These are phyloP conservation scores for Xiphorhynchus elegans DNA, from an alignment of 2,113 vertebrate species.

Conservation along the genomic window DNA sequence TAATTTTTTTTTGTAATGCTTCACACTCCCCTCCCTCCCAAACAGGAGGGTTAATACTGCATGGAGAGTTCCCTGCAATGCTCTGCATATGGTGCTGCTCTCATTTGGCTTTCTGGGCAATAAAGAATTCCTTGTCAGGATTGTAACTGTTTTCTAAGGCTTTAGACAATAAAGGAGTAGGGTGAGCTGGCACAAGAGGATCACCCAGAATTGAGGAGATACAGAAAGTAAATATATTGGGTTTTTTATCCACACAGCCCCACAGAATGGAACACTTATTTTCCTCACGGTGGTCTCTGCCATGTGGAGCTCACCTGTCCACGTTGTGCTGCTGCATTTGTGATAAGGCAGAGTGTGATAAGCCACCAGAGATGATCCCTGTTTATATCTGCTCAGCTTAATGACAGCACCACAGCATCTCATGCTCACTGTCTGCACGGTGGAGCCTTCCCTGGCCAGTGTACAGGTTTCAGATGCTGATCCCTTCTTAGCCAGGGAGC, in stretches of 20 bases:
- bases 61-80: not conserved
- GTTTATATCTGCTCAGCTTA: not conserved
- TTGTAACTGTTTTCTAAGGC: not conserved
- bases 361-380: not conserved
- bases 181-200: not conserved
- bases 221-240: not conserved
- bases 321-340: accelerated
- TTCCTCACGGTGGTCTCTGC: not conserved
- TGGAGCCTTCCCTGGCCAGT: not conserved
- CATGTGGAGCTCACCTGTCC: not conserved
- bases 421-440: not conserved
- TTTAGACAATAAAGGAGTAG: not conserved
- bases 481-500: conserved; percentile 65
- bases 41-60: not conserved
- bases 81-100: not conserved
- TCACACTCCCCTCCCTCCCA: not conserved
- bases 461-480: conserved; percentile 53
- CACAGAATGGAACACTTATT: too few relatives aligned
- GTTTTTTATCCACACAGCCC: not conserved
- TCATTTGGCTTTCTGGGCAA: not conserved
- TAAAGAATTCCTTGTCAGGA: not conserved
- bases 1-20: not conserved
- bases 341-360: not conserved
- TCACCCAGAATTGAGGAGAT: not conserved
- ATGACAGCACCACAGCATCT: not conserved